Percentiles rank a stretch among this genome's conserved stretches.
Evolutionary conservation across 1,140 invertebrate species (phyloP).

Genomic region (Macrobrachium rosenbergii): DNA sequence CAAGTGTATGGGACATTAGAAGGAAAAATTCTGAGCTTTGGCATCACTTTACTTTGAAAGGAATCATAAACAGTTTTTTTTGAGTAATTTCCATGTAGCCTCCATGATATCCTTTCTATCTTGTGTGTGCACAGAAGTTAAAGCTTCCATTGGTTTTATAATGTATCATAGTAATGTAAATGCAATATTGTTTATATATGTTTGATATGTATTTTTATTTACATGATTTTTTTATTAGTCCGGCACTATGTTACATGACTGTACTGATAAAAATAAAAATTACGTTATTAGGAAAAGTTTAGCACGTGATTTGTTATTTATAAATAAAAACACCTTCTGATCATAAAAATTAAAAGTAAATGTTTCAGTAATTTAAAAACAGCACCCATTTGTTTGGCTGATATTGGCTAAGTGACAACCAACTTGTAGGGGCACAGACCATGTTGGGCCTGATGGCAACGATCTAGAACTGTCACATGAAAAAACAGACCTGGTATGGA

Average conservation of each 20-base stretch:
- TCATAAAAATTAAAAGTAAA: too few relatives aligned
- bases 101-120: neutral
- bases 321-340: too few relatives aligned
- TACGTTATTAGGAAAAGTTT: constrained; percentile 1
- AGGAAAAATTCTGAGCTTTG: constrained; percentile 10
- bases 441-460: too few relatives aligned
- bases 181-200: constrained; percentile 18
- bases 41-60: neutral
- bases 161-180: constrained; percentile 13
- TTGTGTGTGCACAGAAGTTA: neutral
- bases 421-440: too few relatives aligned
- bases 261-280: constrained; percentile 21
- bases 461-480: too few relatives aligned
- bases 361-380: too few relatives aligned
- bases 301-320: neutral
- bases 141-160: constrained; percentile 12
- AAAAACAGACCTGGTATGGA: too few relatives aligned
- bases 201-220: constrained; percentile 26
- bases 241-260: constrained; percentile 17
- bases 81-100: too few relatives aligned
- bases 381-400: too few relatives aligned
- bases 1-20: neutral
- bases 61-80: too few relatives aligned
- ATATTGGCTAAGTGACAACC: too few relatives aligned
- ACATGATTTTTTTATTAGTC: constrained; percentile 21